Conservation (phyloP, 2,888 invertebrate species). For the Papilio demoleus region DNA sequence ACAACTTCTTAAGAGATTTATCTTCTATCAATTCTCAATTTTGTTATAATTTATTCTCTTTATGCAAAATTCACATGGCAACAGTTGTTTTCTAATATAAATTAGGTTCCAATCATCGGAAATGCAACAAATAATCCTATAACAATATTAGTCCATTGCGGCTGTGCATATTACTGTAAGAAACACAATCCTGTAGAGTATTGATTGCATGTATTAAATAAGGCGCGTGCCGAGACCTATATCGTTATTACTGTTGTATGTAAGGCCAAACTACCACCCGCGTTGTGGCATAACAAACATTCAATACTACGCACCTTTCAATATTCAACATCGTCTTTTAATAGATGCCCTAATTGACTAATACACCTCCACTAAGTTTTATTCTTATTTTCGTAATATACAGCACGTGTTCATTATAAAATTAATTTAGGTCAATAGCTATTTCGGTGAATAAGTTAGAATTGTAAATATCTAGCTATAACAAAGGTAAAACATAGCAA, state of each 20-base stretch:
- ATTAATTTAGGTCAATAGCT: conserved; percentile 26
- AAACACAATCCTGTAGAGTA: background rate
- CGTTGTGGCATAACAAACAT: conserved; percentile 7
- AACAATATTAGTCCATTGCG: background rate
- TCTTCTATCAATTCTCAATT: no score
- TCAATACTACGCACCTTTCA: background rate
- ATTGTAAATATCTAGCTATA: no score
- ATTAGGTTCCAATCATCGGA: no score
- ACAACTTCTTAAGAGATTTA: no score
- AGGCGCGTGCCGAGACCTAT: background rate
- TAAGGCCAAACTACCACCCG: conserved; percentile 1
- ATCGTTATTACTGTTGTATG: background rate
- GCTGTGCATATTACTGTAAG: background rate
- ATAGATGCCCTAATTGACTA: conserved; percentile 16
- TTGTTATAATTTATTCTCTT: no score
- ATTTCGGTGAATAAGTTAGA: background rate
- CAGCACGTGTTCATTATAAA: conserved; percentile 28
- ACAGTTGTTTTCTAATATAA: no score
- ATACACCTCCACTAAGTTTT: conserved; percentile 23
- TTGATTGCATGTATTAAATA: conserved; percentile 3
- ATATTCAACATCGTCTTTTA: background rate
- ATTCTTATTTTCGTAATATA: conserved; percentile 23
- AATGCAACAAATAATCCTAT: no score
- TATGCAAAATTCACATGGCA: no score
- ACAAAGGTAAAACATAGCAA: no score